Evolutionary conservation across 2,113 vertebrate species (phyloP), one percentile per base, ranked within the genome.

Genomic region (Chiloscyllium plagiosum): DNA sequence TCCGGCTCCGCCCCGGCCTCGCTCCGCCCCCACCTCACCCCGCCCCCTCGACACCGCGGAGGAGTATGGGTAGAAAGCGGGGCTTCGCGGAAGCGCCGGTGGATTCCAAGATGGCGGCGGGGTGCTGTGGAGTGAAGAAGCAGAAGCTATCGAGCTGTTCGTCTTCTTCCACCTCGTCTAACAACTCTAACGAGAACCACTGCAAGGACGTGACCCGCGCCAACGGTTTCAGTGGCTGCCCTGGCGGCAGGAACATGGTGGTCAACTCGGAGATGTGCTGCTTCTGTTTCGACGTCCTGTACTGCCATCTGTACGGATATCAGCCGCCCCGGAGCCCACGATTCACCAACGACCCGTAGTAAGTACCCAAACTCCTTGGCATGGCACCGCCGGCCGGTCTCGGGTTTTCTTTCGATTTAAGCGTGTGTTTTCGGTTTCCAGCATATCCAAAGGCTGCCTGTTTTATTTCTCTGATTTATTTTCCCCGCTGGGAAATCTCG

Each of bases 81-180:
- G 98, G 99, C 99, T 93, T 93, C 89, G 89, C 89, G 89, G 89
- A 93, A 66, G 99, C 99, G 98, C 98, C 98, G 98, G 98, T 98
- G 98, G 98, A 98, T 98, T 99, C 98, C 98, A 99, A 99, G 99
- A 99, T 99, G 99, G 99, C 99, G 99, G 99, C 99, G 98, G 99
- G 99, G 97, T 99, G 99, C 98, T 99, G 99, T 98, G 99, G 99
- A 98, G 99, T 99, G 98, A 99, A 99, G 99, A 99, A 99, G 98
- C 99, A 99, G 98, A 99, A 99, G 98, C 98, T 99, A 98, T 99
- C 99, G 98, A 99, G 99, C 97, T 99, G 99, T 97, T 98, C 99
- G 97, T 98, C 99, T 96, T 98, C 98, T 96, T 98, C 98, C 98
- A 97, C 97, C 95, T 97, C 97, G 96, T 96, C 97, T 96, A 96